Base-by-base conservation (phyloP, 2,797 vertebrate genomes). In the Phrynocephalus vlangalii region DNA sequence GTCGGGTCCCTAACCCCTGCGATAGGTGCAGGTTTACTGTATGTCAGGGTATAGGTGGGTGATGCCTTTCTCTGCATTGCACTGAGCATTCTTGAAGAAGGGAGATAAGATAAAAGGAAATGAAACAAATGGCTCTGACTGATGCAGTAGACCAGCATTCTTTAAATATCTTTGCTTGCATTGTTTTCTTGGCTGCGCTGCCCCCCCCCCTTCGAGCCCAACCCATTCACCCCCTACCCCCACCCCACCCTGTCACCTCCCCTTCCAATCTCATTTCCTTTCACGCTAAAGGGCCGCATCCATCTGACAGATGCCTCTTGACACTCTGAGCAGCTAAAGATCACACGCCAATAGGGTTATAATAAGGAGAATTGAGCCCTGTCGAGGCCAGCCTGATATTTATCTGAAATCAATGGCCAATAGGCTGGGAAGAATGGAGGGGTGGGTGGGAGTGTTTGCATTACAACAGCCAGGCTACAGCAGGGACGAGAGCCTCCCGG, bases 361-460 rank as follows among this genome's bases (percentile, higher is more conserved):
- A 96, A 96, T 96, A 94, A 96, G 95, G 93, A 94, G 94, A 95
- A 96, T 95, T 93, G 95, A 96, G 96, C 93, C 92, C 90, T 92
- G 93, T 94, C 93, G 87, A 92, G 93, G 91, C 90, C 84, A 87
- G 95, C 93, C 79, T 92, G 92, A 93, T 94, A 95, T 95, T 95
- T 96, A 96, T 96, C 95, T 94, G 94, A 95, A 96, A 96, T 96
- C 96, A 95, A 95, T 96, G 95, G 87, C 94, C 94, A 94, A 94
- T 94, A 94, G 93, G 94, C 94, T 94, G 93, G 95, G 94, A 96
- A 94, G 93, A 95, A 95, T 95, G 93, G 93, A 94, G 95, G 94
- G 91, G 90, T 1, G 92, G 93, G 91, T 94, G 93, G 93, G 92
- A 95, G 94, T 94, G 94, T 95, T 96, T 95, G 92, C 94, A 95